phyloP scores from a whole-genome alignment of 2,113 vertebrate genomes.

The Butastur rufipennis region DNA sequence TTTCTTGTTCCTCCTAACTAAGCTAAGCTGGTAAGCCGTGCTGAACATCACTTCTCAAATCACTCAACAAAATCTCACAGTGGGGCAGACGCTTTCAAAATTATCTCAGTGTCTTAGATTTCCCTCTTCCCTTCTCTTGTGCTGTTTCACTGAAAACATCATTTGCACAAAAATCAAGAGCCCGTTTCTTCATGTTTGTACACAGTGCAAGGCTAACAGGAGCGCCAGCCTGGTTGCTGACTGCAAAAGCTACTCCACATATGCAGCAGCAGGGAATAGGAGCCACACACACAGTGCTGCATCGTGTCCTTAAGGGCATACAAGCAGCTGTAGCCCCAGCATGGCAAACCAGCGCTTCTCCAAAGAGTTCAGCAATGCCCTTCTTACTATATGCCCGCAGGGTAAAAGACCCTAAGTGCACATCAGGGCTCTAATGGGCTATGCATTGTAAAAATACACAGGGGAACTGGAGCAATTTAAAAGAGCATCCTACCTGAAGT shows the following conservation, averaged over 20 bases:
- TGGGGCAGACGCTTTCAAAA: not conserved
- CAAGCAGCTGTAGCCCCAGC: not conserved
- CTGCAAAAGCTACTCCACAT: not conserved
- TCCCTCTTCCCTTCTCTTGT: not conserved
- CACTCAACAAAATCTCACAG: not conserved
- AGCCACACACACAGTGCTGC: not conserved
- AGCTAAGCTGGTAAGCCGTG: conserved; percentile 26
- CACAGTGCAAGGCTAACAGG: too few species aligned
- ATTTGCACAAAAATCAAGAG: not conserved
- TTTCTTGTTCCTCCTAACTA: conserved; percentile 24
- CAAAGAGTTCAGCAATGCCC: not conserved
- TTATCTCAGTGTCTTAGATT: not conserved
- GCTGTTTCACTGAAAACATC: not conserved
- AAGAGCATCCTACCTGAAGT: not conserved
- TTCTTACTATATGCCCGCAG: not conserved
- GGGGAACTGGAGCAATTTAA: not conserved
- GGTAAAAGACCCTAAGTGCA: not conserved
- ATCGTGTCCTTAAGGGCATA: not conserved
- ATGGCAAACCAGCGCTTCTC: rapidly evolving
- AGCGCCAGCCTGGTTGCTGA: not conserved
- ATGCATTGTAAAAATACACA: not conserved
- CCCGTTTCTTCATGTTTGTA: rapidly evolving
- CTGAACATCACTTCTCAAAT: not conserved
- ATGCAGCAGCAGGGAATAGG: not conserved
- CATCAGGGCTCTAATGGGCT: not conserved